A percentile compares a stretch with the other conserved stretches of the same genome.
Evolutionary conservation across 2,797 vertebrate species (phyloP).

Genomic region (Orestias chungarensis): DNA sequence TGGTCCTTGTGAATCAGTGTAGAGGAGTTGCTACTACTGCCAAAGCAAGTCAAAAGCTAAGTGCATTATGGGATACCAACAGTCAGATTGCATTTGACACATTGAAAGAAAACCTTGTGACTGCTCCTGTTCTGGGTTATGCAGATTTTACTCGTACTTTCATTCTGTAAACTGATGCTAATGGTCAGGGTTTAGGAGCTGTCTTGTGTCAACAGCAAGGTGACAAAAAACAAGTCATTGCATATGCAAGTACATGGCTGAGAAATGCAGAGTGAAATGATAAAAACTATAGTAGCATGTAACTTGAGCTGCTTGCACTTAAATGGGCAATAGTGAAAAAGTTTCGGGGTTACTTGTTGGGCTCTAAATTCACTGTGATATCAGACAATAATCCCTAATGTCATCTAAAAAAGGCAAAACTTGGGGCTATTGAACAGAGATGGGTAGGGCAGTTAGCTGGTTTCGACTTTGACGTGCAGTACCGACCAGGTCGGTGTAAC

Average conservation of each 20-base stretch:
- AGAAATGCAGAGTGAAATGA: slow-evolving; percentile 16
- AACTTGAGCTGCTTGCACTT: slow-evolving; percentile 7
- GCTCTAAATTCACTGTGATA: slow-evolving; percentile 5
- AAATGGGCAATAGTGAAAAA: slow-evolving; percentile 5
- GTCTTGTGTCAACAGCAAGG: slow-evolving; percentile 12
- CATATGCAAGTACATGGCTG: too few relatives aligned
- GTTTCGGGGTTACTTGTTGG: not conserved
- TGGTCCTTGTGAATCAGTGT: too few relatives aligned
- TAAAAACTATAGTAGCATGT: slow-evolving; percentile 12
- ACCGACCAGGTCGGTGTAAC: slow-evolving; percentile 1
- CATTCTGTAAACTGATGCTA: slow-evolving; percentile 9
- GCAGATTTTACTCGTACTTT: slow-evolving; percentile 15
- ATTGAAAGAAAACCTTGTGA: too few relatives aligned
- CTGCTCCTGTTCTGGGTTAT: too few relatives aligned
- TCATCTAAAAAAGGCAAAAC: slow-evolving; percentile 21
- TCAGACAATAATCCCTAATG: slow-evolving; percentile 40
- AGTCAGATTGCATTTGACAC: too few relatives aligned
- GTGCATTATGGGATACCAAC: too few relatives aligned
- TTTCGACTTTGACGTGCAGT: slow-evolving; percentile 5
- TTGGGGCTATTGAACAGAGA: slow-evolving; percentile 11
- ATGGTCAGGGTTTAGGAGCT: slow-evolving; percentile 1
- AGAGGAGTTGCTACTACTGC: too few relatives aligned
- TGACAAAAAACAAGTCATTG: slow-evolving; percentile 1
- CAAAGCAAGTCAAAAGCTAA: too few relatives aligned
- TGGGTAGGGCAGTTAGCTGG: slow-evolving; percentile 20